Evolutionary conservation across 2,113 vertebrate genomes (phyloP).

Genomic region (Vidua macroura): DNA sequence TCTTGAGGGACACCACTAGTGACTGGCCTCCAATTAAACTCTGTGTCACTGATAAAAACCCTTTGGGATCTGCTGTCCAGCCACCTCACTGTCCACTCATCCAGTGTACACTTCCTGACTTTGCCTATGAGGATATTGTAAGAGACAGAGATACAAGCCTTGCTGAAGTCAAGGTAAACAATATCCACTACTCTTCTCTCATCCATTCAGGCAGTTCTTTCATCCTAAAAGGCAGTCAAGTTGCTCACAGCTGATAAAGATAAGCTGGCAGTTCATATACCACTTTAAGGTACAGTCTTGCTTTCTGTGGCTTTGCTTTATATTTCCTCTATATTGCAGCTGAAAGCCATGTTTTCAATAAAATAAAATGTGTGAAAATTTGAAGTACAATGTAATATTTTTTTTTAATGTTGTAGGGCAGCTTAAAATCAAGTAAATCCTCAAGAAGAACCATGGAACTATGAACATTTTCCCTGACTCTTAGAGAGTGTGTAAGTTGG

Average conservation of each 20-base stretch:
- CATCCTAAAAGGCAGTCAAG: background rate
- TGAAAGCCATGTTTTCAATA: background rate
- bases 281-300: background rate
- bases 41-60: fast-evolving
- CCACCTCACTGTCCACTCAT: background rate
- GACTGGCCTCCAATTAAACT: no score
- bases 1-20: background rate
- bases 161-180: background rate
- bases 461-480: background rate
- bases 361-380: background rate
- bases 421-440: background rate
- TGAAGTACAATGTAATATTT: background rate
- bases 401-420: background rate
- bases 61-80: background rate
- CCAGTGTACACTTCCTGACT: background rate
- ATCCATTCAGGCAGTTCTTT: background rate
- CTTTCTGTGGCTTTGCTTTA: background rate
- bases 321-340: background rate
- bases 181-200: background rate
- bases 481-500: background rate
- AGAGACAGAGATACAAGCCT: background rate
- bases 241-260: background rate
- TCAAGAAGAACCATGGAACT: background rate
- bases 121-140: background rate
- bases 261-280: background rate